phyloP scores from a whole-genome alignment of 2,113 vertebrate genomes.

The Halcyon malimbica region DNA sequence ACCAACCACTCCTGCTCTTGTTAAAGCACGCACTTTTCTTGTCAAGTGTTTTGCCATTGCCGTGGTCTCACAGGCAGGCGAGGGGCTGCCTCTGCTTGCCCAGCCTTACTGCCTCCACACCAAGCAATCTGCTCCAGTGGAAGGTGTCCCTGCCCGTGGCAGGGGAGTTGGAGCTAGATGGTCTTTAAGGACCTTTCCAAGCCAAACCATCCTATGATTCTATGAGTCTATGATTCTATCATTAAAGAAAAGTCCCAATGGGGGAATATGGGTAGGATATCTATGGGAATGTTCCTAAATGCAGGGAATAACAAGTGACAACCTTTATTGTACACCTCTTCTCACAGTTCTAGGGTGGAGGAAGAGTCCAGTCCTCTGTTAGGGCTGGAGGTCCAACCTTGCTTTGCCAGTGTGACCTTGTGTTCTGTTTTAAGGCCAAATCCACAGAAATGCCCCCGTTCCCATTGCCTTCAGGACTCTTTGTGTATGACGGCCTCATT shows the following conservation, averaged over 20 bases:
- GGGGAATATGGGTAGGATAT: neutral
- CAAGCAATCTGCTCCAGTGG: neutral
- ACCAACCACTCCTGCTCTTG: neutral
- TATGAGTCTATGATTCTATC: neutral
- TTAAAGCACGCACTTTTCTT: neutral
- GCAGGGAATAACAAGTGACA: neutral
- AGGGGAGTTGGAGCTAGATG: neutral
- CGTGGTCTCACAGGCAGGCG: rapidly evolving
- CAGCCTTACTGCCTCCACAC: neutral
- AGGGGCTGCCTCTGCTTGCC: neutral
- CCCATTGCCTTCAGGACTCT: neutral
- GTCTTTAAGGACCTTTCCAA: neutral
- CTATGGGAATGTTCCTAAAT: neutral
- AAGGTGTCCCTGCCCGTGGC: too few relatives aligned
- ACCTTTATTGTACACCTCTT: neutral
- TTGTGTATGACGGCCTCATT: neutral
- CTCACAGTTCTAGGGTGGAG: neutral
- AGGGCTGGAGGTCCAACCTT: neutral
- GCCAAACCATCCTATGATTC: neutral
- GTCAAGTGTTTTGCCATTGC: neutral
- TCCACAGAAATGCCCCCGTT: slow-evolving; percentile 11
- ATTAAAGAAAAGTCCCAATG: neutral
- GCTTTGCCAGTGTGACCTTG: neutral
- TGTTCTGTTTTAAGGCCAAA: neutral
- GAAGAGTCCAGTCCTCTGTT: neutral